Evolutionary conservation across 2,888 invertebrate genomes (phyloP).

Genomic region (Acanthacorydalis orientalis): DNA sequence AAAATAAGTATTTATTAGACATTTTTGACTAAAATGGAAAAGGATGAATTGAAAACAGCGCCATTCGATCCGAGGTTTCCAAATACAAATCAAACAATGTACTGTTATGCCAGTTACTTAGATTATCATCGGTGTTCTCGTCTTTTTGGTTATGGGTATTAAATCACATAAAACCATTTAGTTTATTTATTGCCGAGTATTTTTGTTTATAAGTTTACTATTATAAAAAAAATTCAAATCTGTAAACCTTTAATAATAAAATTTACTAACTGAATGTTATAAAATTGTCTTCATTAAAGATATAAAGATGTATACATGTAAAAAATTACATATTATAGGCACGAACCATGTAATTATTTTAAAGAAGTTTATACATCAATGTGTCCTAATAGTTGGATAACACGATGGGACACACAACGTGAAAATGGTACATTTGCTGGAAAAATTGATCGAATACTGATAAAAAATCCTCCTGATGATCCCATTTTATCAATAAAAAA

Average conservation of each 20-base stretch:
- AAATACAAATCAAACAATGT: conserved; percentile 73
- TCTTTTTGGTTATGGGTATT: conserved; percentile 1
- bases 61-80: conserved; percentile 90
- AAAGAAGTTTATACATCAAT: conserved; percentile 34
- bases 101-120: conserved; percentile 15
- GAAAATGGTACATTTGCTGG: conserved; percentile 37
- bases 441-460: conserved; percentile 14
- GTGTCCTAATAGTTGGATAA: conserved; percentile 44
- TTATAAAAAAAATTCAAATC: background rate
- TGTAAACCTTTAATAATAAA: background rate
- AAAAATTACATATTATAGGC: background rate
- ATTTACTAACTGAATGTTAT: background rate
- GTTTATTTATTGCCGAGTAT: background rate
- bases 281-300: too few relatives aligned
- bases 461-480: too few relatives aligned
- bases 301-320: too few relatives aligned
- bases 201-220: background rate
- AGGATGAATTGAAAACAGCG: conserved; percentile 40
- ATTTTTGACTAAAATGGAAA: background rate
- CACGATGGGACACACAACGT: conserved; percentile 41
- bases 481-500: too few relatives aligned
- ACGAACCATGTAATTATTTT: conserved; percentile 46
- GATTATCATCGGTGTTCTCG: conserved; percentile 15
- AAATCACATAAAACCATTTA: background rate
- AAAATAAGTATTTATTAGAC: background rate